Percentiles rank a stretch among this genome's conserved stretches.
Conservation (phyloP, 37 sponge, comb jelly and placozoan species). For the Cladorhizidae sp. region DNA sequence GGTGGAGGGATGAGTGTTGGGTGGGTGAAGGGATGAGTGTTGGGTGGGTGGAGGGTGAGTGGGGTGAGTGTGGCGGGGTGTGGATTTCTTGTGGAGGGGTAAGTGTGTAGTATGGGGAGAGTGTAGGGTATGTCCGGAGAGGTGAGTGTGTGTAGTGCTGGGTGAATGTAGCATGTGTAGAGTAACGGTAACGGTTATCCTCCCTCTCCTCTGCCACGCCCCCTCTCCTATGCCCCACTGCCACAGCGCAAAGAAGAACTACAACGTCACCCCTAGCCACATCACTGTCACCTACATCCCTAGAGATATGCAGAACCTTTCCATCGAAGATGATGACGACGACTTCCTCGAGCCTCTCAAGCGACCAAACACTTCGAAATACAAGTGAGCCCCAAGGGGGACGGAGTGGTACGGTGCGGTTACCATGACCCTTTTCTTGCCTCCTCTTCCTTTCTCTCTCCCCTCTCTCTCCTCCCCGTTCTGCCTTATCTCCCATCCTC, state of each 20-base stretch:
- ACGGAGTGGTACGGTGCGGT: neutral
- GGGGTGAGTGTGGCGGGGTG: too few relatives aligned
- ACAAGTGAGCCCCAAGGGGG: conserved; percentile 3
- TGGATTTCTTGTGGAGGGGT: too few relatives aligned
- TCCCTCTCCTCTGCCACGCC: neutral
- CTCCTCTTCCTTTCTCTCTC: neutral
- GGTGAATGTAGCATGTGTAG: too few relatives aligned
- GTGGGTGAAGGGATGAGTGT: too few relatives aligned
- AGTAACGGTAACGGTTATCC: too few relatives aligned
- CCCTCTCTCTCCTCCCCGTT: conserved; percentile 9
- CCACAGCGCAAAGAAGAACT: too few relatives aligned
- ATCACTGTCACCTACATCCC: conserved; percentile 29
- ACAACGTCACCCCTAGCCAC: conserved; percentile 13
- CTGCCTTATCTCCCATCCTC: neutral
- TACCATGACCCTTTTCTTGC: conserved; percentile 20
- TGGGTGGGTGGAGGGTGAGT: too few relatives aligned
- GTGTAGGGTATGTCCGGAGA: too few relatives aligned
- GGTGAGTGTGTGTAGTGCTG: too few relatives aligned
- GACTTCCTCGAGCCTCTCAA: conserved; percentile 8
- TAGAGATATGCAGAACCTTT: neutral
- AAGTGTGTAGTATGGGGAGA: too few relatives aligned
- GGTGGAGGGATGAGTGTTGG: neutral
- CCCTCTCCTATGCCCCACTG: neutral
- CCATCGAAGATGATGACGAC: conserved; percentile 3
- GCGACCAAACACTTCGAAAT: neutral